Conservation (phyloP, 2,797 vertebrate species). For the Anisognathus igniventris region DNA sequence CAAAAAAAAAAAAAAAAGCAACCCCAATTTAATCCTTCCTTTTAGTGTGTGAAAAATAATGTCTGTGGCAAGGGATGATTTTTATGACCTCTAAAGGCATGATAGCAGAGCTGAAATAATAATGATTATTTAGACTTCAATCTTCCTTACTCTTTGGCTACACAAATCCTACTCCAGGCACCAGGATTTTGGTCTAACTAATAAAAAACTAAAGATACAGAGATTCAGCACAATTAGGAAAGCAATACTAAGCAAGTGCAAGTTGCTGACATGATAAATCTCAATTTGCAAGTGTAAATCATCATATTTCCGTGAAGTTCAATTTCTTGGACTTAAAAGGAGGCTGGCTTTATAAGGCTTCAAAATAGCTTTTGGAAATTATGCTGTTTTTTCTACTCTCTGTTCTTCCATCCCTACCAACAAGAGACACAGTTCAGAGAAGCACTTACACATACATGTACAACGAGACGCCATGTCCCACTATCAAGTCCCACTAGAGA, state of each 20-base stretch:
- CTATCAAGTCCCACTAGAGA: neutral
- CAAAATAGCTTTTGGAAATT: neutral
- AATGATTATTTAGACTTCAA: constrained; percentile 1
- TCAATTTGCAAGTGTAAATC: neutral
- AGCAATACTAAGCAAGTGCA: neutral
- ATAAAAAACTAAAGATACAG: neutral
- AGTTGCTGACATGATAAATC: neutral
- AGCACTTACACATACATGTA: neutral
- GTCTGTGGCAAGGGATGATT: neutral
- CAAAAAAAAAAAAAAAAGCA: neutral
- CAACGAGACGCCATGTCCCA: neutral
- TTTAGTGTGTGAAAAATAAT: constrained; percentile 29
- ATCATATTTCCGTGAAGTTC: neutral
- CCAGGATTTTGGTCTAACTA: neutral
- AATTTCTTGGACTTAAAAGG: neutral
- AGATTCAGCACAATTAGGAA: neutral
- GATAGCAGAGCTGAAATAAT: constrained; percentile 34
- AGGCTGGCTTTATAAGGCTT: neutral
- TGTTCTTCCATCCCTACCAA: neutral
- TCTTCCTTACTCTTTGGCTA: neutral
- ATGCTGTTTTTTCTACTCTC: neutral
- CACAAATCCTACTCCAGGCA: neutral
- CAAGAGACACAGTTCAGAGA: neutral
- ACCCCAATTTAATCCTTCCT: neutral
- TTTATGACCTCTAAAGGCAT: constrained; percentile 22